Conservation (phyloP, 1,140 invertebrate genomes). For the Argopecten irradians region DNA sequence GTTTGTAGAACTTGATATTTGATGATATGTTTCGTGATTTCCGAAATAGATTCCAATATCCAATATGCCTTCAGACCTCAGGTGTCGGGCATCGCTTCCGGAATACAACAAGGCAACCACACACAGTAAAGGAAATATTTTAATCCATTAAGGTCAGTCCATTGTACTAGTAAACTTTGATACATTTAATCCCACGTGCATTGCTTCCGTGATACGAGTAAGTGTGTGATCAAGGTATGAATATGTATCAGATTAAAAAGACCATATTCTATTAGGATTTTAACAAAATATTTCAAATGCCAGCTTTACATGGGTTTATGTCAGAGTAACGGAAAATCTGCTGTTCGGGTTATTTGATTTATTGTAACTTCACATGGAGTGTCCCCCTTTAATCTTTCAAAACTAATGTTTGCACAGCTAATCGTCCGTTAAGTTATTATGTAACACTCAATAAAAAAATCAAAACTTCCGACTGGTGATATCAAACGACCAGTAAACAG, state of each 20-base stretch:
- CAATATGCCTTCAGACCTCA: too few relatives aligned
- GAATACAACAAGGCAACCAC: too few relatives aligned
- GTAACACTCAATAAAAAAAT: background rate
- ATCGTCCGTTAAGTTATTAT: background rate
- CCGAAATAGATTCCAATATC: too few relatives aligned
- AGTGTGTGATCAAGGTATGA: background rate
- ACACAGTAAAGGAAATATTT: too few relatives aligned
- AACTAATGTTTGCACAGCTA: background rate
- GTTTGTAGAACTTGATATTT: too few relatives aligned
- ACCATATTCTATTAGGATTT: background rate
- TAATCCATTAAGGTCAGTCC: too few relatives aligned
- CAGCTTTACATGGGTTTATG: background rate
- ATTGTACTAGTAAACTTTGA: too few relatives aligned
- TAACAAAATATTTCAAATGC: background rate
- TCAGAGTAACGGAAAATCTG: background rate
- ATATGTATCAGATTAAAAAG: background rate
- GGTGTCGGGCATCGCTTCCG: too few relatives aligned
- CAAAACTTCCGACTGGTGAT: background rate
- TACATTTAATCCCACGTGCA: too few relatives aligned
- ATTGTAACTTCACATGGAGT: background rate
- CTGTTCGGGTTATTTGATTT: background rate
- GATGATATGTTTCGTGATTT: too few relatives aligned
- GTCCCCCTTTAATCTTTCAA: background rate
- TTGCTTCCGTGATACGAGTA: too few relatives aligned
- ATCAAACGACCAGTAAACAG: background rate